Conservation (phyloP, 2,113 vertebrate genomes). For the Protobothrops flavoviridis region DNA sequence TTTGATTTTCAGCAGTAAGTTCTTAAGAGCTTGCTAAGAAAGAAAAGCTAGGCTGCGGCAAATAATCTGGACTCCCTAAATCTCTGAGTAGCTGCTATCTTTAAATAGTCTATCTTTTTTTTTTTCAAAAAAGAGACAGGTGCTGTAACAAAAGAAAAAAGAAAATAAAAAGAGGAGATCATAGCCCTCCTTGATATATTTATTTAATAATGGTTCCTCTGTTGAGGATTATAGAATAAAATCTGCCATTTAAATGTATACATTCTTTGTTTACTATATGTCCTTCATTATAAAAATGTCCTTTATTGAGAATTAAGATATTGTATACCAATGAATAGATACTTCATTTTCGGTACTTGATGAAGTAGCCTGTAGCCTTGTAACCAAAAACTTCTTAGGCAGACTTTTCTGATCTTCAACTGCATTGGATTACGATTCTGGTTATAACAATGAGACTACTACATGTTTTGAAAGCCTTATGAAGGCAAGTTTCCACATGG, state of each 20-base stretch:
- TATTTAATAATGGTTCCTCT: not conserved
- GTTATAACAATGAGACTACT: not conserved
- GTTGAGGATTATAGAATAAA: not conserved
- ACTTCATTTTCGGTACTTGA: not conserved
- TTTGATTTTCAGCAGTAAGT: not conserved
- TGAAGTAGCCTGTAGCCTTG: not conserved
- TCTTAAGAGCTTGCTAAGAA: not conserved
- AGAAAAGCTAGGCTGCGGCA: not conserved
- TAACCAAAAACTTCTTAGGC: not conserved
- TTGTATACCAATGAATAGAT: not conserved
- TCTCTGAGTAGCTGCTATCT: not conserved
- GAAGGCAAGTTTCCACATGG: not conserved
- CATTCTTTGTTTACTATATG: not conserved
- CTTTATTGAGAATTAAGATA: not conserved
- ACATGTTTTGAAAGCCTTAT: not conserved
- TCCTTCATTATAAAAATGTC: not conserved
- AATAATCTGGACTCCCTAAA: not conserved
- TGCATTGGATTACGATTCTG: not conserved
- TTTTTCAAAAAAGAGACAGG: not conserved
- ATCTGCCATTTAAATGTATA: not conserved
- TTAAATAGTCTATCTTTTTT: not conserved
- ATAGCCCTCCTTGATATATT: not conserved
- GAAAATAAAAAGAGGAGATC: not conserved
- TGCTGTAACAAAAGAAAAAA: not conserved
- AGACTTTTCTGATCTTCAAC: not conserved